Evolutionary conservation across 2,888 invertebrate genomes (phyloP).

Genomic region (Busseola fusca): DNA sequence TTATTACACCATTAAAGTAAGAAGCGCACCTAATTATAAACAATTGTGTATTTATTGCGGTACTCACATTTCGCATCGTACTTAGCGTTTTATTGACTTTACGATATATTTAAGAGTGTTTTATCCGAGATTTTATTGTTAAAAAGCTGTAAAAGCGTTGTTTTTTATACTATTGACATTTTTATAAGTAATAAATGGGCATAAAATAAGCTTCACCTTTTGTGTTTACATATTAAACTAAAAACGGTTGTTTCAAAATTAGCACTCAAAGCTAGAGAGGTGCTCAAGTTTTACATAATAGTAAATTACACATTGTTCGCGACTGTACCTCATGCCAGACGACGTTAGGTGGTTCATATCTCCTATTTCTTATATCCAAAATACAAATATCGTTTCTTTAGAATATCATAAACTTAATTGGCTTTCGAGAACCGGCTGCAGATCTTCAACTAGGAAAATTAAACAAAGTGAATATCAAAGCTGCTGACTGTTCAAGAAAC

Average conservation of each 20-base stretch:
- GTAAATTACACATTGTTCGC: conserved; percentile 20
- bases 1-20: too few relatives aligned
- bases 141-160: conserved; percentile 25
- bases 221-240: background rate
- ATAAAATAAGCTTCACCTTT: conserved; percentile 4
- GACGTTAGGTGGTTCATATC: background rate
- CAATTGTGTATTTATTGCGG: conserved; percentile 79
- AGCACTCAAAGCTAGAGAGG: background rate
- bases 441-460: conserved; percentile 52
- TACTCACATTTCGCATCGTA: conserved; percentile 65
- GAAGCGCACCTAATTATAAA: conserved; percentile 81
- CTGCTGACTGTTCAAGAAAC: conserved; percentile 13
- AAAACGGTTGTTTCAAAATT: background rate
- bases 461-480: conserved; percentile 62
- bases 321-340: background rate
- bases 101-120: conserved; percentile 58
- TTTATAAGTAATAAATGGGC: background rate
- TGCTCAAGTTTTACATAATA: background rate
- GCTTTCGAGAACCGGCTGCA: conserved; percentile 54
- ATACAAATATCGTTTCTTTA: conserved; percentile 19
- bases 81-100: conserved; percentile 59
- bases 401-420: conserved; percentile 38
- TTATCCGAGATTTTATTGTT: conserved; percentile 52
- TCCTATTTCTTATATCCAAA: conserved; percentile 19
- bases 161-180: conserved; percentile 18